phyloP scores from a whole-genome alignment of 2,888 invertebrate species.

The Agriopis aurantiaria region DNA sequence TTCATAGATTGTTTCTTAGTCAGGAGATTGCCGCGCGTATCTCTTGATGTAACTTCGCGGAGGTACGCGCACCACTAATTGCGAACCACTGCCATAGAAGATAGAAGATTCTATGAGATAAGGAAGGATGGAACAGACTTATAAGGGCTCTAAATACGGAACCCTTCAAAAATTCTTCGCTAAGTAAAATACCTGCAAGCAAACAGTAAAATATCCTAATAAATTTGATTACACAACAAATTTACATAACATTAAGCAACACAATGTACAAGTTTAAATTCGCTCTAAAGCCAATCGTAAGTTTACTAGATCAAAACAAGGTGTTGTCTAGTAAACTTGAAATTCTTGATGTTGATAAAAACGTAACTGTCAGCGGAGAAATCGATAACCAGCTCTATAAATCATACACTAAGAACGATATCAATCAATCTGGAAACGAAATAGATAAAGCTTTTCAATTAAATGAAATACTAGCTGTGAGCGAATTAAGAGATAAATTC shows the following conservation, averaged over 20 bases:
- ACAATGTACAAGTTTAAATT: conserved; percentile 3
- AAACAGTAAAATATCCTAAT: no score
- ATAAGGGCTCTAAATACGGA: no score
- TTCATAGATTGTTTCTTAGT: no score
- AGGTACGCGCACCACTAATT: no score
- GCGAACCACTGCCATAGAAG: no score
- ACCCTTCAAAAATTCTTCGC: no score
- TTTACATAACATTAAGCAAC: neutral
- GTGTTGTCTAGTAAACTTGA: conserved; percentile 27
- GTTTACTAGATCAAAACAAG: conserved; percentile 1
- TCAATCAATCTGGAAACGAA: conserved; percentile 32
- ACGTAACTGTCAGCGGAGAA: conserved; percentile 35
- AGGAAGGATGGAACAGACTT: no score
- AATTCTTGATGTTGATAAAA: conserved; percentile 30
- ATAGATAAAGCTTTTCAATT: conserved; percentile 13
- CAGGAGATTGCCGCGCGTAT: no score
- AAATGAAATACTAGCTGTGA: conserved; percentile 4
- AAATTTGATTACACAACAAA: no score
- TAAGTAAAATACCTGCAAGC: no score
- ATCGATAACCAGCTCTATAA: conserved; percentile 31
- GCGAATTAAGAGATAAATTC: neutral
- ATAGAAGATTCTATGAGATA: no score
- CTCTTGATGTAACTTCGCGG: no score
- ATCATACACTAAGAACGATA: conserved; percentile 34
- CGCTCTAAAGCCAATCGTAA: neutral